phyloP scores from a whole-genome alignment of 2,888 invertebrate species.

The Agrochola circellaris region DNA sequence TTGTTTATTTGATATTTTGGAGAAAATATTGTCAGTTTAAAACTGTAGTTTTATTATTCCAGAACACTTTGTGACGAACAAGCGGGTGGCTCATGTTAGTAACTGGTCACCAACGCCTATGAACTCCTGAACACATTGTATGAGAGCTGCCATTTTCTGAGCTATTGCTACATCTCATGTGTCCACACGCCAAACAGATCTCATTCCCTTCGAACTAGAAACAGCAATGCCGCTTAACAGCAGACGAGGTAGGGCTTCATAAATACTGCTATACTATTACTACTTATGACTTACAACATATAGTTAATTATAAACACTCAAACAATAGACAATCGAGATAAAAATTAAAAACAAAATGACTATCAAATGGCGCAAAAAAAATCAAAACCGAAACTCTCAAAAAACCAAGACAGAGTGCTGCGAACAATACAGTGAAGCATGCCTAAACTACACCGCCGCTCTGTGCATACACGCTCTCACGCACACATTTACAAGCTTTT shows the following conservation, averaged over 20 bases:
- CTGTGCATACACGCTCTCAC: no score
- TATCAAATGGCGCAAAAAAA: background rate
- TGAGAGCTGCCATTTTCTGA: background rate
- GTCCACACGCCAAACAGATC: background rate
- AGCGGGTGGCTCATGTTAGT: background rate
- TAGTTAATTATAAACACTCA: background rate
- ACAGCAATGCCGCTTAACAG: background rate
- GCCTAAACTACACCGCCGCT: no score
- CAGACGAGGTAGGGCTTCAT: background rate
- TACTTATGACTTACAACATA: background rate
- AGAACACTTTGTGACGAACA: background rate
- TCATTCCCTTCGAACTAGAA: background rate
- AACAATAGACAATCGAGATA: background rate
- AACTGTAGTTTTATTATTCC: background rate
- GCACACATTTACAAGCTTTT: no score
- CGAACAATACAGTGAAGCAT: no score
- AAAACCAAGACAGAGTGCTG: no score
- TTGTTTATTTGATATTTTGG: background rate
- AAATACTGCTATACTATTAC: background rate
- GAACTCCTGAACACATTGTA: background rate
- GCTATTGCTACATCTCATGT: background rate
- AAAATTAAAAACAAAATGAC: background rate
- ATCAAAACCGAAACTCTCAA: no score
- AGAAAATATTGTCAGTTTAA: background rate
- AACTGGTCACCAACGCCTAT: background rate